phyloP scores from a whole-genome alignment of 2,888 invertebrate genomes.

The Alentia gelatinosa region DNA sequence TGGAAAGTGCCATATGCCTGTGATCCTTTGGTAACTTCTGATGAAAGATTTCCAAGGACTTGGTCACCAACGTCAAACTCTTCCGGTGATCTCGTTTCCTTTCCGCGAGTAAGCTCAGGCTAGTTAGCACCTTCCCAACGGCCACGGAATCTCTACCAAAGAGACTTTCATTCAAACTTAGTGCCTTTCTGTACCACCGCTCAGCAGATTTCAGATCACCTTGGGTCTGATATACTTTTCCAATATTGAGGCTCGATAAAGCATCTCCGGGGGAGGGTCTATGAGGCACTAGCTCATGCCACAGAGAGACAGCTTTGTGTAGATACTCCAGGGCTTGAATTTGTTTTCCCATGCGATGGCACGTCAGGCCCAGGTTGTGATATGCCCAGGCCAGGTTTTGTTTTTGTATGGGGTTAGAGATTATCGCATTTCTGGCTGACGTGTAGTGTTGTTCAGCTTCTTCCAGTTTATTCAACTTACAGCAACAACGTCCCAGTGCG shows the following conservation, averaged over 20 bases:
- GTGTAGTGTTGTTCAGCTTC: not conserved
- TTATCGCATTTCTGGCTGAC: not conserved
- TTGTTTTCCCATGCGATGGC: not conserved
- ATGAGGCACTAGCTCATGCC: not conserved
- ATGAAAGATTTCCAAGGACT: not conserved
- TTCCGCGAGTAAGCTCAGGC: not conserved
- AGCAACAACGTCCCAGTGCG: not conserved
- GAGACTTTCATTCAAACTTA: not conserved
- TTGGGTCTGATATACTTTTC: not conserved
- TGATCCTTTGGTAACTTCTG: not conserved
- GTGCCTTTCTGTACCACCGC: not conserved
- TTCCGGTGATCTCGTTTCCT: not conserved
- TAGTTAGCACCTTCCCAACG: not conserved
- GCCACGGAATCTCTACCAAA: not conserved
- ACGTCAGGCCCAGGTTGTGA: not conserved
- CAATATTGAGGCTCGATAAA: not conserved
- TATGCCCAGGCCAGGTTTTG: not conserved
- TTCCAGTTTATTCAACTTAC: not conserved
- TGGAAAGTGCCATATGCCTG: not conserved
- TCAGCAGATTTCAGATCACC: not conserved
- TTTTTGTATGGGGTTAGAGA: not conserved
- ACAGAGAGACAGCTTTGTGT: not conserved
- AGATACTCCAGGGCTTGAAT: not conserved
- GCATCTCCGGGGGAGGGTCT: not conserved
- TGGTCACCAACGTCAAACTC: not conserved